These are phyloP conservation scores for Syngnathoides biaculeatus DNA, from an alignment of 2,113 vertebrate species.

Conservation along the genomic window DNA sequence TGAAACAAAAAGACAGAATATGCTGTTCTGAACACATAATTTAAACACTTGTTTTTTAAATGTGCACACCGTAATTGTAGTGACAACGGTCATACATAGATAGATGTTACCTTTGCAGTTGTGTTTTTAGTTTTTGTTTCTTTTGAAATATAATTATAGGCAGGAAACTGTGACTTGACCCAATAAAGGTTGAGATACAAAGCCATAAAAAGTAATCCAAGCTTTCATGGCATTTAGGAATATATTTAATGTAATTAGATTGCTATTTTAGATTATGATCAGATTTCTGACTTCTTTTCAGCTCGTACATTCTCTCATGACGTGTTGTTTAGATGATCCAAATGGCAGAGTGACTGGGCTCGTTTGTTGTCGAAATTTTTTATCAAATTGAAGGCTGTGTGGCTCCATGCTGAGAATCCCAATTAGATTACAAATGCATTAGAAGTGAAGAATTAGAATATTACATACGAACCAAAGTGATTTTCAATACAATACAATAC, in stretches of 20 bases:
- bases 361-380: slow-evolving; percentile 74
- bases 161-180: no score
- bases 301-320: neutral
- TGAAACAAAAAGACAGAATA: slow-evolving; percentile 1
- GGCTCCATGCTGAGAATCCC: slow-evolving; percentile 29
- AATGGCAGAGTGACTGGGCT: slow-evolving; percentile 25
- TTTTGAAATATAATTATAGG: neutral
- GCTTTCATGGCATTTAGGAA: no score
- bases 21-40: neutral
- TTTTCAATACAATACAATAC: no score
- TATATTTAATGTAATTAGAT: no score
- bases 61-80: neutral
- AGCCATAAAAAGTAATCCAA: no score
- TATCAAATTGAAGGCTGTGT: slow-evolving; percentile 73
- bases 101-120: slow-evolving; percentile 28
- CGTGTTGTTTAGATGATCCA: neutral
- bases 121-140: slow-evolving; percentile 14
- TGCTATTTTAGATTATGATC: neutral
- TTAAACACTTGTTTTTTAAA: neutral
- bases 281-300: neutral
- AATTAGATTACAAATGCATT: slow-evolving; percentile 80
- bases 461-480: no score
- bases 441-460: slow-evolving; percentile 35
- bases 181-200: no score
- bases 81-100: slow-evolving; percentile 1